Evolutionary conservation across 2,113 vertebrate species (phyloP).

Genomic region (Halichoeres trimaculatus): DNA sequence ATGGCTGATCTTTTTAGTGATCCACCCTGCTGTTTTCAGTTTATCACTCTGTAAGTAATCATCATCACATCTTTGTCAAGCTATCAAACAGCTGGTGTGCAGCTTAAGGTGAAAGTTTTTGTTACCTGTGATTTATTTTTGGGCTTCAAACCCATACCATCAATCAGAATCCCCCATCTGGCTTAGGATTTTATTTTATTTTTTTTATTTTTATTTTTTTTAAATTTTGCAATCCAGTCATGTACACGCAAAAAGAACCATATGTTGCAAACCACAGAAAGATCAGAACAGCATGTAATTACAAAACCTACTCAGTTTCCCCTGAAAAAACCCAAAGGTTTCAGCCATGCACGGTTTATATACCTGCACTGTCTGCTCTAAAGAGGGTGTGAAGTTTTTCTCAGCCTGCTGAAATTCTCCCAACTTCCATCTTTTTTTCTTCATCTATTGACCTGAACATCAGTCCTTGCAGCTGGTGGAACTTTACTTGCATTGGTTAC

Average conservation of each 20-base stretch:
- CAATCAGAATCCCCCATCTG: too few species aligned
- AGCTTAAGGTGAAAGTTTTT: background rate
- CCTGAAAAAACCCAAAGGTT: background rate
- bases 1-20: constrained; percentile 6
- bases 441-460: background rate
- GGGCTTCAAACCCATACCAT: too few species aligned
- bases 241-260: constrained; percentile 4
- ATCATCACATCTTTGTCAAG: background rate
- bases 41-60: background rate
- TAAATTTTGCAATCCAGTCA: constrained; percentile 21
- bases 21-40: background rate
- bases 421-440: background rate
- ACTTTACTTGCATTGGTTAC: too few species aligned
- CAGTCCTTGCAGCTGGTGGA: background rate
- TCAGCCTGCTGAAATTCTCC: too few species aligned
- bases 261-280: constrained; percentile 29
- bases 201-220: background rate
- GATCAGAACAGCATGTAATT: constrained; percentile 49
- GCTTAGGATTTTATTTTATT: too few species aligned
- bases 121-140: background rate
- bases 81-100: background rate
- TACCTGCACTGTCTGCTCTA: constrained; percentile 1
- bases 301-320: constrained; percentile 33
- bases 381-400: background rate
- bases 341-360: background rate